A percentile compares a stretch with the other conserved stretches of the same genome.
These are phyloP conservation scores for Aproaerema taeniolella DNA, from an alignment of 2,888 invertebrate species.

Conservation along the genomic window DNA sequence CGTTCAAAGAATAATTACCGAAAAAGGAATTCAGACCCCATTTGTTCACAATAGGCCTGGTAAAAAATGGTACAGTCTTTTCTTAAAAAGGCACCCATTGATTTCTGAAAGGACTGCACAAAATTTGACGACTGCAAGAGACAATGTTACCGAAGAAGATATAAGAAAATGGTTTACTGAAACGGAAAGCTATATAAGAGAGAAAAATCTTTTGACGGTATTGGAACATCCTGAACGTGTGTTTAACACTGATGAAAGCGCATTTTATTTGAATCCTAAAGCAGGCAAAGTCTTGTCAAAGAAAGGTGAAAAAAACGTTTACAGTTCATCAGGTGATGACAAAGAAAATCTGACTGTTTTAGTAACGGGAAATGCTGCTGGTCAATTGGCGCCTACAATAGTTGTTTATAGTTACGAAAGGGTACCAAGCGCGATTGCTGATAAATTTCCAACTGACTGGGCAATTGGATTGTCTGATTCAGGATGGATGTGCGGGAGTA, in stretches of 20 bases:
- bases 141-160: constrained; percentile 2
- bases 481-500: constrained; percentile 34
- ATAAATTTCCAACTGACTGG: background rate
- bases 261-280: background rate
- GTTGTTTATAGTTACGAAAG: constrained; percentile 4
- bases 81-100: background rate
- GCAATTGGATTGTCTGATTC: constrained; percentile 11
- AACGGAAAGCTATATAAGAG: background rate
- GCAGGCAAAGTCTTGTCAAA: background rate
- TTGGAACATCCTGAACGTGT: too few relatives aligned
- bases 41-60: constrained; percentile 1
- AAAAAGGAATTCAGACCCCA: constrained; percentile 1
- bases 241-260: too few relatives aligned
- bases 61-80: background rate
- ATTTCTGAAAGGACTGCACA: constrained; percentile 3
- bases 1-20: constrained; percentile 1
- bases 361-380: too few relatives aligned
- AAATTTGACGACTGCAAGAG: constrained; percentile 2
- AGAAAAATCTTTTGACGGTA: too few relatives aligned
- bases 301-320: background rate
- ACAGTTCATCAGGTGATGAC: constrained; percentile 2
- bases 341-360: too few relatives aligned
- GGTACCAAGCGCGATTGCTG: background rate
- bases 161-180: background rate
- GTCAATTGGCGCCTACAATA: constrained; percentile 5